Conservation (phyloP, 2,113 vertebrate genomes). For the Psephotus haematonotus region DNA sequence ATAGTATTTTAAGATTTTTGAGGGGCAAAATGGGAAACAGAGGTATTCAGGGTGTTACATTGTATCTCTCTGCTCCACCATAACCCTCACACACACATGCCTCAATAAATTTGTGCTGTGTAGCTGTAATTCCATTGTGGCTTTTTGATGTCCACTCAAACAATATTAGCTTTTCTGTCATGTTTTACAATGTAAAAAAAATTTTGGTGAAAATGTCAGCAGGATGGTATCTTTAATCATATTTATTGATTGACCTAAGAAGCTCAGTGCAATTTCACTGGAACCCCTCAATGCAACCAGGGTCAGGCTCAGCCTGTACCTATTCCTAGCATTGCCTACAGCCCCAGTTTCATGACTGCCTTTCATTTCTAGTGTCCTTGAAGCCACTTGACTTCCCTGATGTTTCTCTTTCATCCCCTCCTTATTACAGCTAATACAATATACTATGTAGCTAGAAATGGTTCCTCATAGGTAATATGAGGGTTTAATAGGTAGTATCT, state of each 20-base stretch:
- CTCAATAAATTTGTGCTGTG: neutral
- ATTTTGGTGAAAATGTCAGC: slow-evolving; percentile 47
- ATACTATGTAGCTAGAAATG: neutral
- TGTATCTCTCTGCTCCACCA: neutral
- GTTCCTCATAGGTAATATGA: neutral
- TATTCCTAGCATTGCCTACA: neutral
- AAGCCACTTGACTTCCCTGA: neutral
- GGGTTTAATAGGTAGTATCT: neutral
- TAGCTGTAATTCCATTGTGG: slow-evolving; percentile 48
- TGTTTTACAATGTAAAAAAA: slow-evolving; percentile 38
- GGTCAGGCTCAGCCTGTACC: neutral
- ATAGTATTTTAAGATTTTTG: rapidly evolving
- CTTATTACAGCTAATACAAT: neutral
- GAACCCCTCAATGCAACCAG: neutral
- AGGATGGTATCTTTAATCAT: slow-evolving; percentile 40
- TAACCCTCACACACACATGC: neutral
- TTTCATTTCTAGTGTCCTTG: neutral
- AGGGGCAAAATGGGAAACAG: neutral
- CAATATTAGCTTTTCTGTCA: slow-evolving; percentile 35
- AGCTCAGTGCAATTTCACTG: neutral
- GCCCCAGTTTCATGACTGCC: neutral
- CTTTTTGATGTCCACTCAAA: slow-evolving; percentile 56
- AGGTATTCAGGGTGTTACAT: neutral
- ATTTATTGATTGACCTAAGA: slow-evolving; percentile 38
- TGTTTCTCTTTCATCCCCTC: neutral